Percentiles rank a stretch among this genome's conserved stretches.
Evolutionary conservation across 1,140 invertebrate genomes (phyloP).

Genomic region (Nixonia krombeini): DNA sequence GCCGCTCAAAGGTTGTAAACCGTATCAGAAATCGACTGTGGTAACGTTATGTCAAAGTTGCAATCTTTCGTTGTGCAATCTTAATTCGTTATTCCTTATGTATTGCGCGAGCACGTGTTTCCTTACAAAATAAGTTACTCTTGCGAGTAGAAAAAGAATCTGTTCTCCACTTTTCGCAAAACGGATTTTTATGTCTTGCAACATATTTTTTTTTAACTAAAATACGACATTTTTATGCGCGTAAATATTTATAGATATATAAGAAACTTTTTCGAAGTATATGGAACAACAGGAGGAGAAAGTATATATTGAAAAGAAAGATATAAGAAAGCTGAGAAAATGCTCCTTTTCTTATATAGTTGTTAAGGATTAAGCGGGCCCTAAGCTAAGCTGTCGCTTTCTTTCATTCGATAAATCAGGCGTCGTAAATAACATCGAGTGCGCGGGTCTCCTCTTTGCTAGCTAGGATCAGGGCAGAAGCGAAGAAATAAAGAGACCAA

Average conservation of each 20-base stretch:
- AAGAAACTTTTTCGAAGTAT: too few species aligned
- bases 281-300: conserved; percentile 25
- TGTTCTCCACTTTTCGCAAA: too few species aligned
- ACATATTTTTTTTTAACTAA: too few species aligned
- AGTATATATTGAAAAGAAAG: conserved; percentile 33
- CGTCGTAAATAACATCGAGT: conserved; percentile 69
- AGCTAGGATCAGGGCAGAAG: conserved; percentile 48
- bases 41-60: neutral
- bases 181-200: too few species aligned
- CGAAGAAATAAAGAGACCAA: conserved; percentile 63
- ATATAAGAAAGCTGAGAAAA: conserved; percentile 32
- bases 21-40: conserved; percentile 25
- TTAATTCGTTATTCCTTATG: neutral
- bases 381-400: conserved; percentile 60
- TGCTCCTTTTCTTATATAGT: conserved; percentile 56
- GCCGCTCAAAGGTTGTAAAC: conserved; percentile 52
- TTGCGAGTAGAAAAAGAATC: too few species aligned
- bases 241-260: too few species aligned
- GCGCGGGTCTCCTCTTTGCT: conserved; percentile 51
- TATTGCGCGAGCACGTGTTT: neutral
- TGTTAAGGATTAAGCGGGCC: conserved; percentile 54
- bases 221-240: too few species aligned
- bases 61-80: neutral
- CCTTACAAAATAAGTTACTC: neutral
- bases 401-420: conserved; percentile 69